Evolutionary conservation across 2,797 vertebrate species (phyloP), one percentile per base, ranked within the genome.

Genomic region (Pteropus rufus): DNA sequence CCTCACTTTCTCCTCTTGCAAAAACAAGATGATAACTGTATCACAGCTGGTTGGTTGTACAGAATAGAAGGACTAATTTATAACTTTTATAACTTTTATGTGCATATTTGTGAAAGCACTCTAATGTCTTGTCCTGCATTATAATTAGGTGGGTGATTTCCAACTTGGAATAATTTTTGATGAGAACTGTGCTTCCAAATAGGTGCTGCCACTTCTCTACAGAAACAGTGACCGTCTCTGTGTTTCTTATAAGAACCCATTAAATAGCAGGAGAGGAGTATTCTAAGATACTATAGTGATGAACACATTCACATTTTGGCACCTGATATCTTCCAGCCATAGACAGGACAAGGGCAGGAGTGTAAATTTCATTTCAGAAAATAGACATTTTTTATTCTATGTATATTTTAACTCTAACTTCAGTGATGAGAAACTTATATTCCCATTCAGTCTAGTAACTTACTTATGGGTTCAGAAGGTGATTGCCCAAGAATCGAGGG

Each of bases 61-160:
- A 65, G 36, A 29, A 14, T 2, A 73, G 29, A 54, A 36, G 26
- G 49, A 41, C 44, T 39, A 73, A 8, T 11, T 23, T n/a, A 23
- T 5, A 39, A 10, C 5, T 58, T 11, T 23, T n/a, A 23, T 5
- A 39, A 10, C 5, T 58, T 23, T 26, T n/a, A 58, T 10, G 60
- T 1, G 0, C 19, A 2, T 18, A 5, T 18, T 49, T 41, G 15
- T 18, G 79, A 46, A 64, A 24, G 16, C 12, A 1, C 29, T 19
- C 11, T 15, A 41, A 18, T 0, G 3, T 23, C 65, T 9, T 52
- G 34, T 21, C 19, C 73, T 69, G 10, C 1, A 0, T 24, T 31
- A 23, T 49, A 23, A 49, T 31, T 62, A n/a, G 0, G 9, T 2
- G 34, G 23, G 7, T 44, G 49, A 39, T 29, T 91, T 77, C 62